Base-by-base conservation (phyloP, 2,888 invertebrate genomes). In the Oeneis ivallda region DNA sequence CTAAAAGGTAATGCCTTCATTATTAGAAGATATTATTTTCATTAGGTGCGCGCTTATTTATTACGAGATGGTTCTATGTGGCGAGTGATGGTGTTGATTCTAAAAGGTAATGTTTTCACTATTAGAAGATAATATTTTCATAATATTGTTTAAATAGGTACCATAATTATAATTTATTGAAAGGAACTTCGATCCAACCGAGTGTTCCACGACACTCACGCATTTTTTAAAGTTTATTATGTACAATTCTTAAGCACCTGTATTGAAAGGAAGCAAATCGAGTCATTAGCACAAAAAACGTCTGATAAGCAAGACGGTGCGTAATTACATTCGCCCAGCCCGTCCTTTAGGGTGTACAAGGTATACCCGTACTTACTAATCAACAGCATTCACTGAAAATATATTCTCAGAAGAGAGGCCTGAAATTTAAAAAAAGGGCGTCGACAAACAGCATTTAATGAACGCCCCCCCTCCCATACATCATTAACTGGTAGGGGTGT, bases 401-500 rank as follows among this genome's bases (percentile, higher is more conserved):
- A 74, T 75, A 73, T 74, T 70, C 73, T 71, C 71, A 73, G 75
- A 71, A 71, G 68, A 67, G 70, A 72, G 75, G 71, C 41, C 72
- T 73, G 72, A 75, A 74, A 74, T 73, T 75, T 76, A 75, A 80
- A 80, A 79, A 80, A 79, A 80, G 75, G 78, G 73, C 76, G 78
- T 81, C 76, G 78, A 83, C 79, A 83, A 83, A 80, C 74, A 75
- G 73, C 77, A 82, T 83, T 82, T 88, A 88, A 88, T 88, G 87
- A 87, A 84, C 83, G 72, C 72, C 72, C 74, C 71, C 79, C 71
- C 78, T 73, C 79, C 83, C 84, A 86, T 85, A 85, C 89, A 83
- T 89, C 89, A 89, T 89, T 88, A 88, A 85, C 88, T 82, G 85
- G 82, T 79, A 78, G 82, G 79, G 84, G 84, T 82, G 84, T 81